Evolutionary conservation across 1,140 invertebrate species (phyloP).

Genomic region (Drosophila neocordata): DNA sequence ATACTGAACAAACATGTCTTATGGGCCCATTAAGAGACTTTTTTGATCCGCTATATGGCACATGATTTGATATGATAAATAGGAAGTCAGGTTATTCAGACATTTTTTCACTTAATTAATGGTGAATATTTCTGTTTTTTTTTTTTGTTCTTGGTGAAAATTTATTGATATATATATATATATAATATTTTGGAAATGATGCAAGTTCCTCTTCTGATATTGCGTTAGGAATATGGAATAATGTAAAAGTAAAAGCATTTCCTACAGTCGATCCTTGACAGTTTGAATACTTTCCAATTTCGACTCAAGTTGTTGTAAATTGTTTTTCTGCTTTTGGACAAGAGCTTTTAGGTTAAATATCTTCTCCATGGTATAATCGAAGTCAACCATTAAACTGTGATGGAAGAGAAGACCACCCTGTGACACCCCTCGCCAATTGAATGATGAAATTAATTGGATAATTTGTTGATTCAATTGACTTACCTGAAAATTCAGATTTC

Average conservation of each 20-base stretch:
- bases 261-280: not conserved
- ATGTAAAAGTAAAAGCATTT: slow-evolving; percentile 1
- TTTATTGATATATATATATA: slow-evolving; percentile 14
- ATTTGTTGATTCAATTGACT: not conserved
- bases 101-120: slow-evolving; percentile 5
- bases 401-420: not conserved
- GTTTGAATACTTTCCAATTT: not conserved
- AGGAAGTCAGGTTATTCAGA: slow-evolving; percentile 37
- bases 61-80: slow-evolving; percentile 33
- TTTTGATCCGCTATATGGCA: slow-evolving; percentile 42
- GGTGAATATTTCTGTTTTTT: slow-evolving; percentile 1
- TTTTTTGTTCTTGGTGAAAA: not conserved
- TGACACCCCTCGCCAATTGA: too few species aligned
- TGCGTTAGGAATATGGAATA: not conserved
- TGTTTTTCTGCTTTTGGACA: not conserved
- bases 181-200: slow-evolving; percentile 11
- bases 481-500: not conserved
- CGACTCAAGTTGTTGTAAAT: not conserved
- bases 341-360: not conserved
- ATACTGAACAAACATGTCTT: slow-evolving; percentile 2
- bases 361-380: not conserved
- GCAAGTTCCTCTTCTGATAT: not conserved
- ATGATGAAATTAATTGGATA: not conserved
- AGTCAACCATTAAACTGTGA: not conserved
- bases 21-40: slow-evolving; percentile 57